Evolutionary conservation across 2,797 vertebrate species (phyloP).

Genomic region (Sparus aurata): DNA sequence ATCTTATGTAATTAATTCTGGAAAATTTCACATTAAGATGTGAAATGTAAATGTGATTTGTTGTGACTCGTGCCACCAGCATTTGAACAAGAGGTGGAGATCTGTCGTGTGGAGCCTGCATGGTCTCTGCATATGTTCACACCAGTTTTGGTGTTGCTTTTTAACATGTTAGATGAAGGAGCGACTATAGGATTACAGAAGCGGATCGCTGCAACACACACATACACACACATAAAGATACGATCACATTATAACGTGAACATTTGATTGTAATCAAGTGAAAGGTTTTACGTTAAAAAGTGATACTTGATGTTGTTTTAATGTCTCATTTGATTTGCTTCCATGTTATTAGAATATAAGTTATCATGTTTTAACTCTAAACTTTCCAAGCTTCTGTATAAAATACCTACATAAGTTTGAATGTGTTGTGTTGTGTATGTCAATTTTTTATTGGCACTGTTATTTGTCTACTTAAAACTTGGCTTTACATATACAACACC

Average conservation of each 20-base stretch:
- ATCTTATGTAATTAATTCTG: neutral
- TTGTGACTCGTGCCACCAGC: neutral
- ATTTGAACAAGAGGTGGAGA: neutral
- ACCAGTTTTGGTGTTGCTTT: neutral
- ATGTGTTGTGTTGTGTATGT: neutral
- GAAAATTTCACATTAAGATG: neutral
- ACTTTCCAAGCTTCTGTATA: too few species aligned
- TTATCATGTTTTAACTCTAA: too few species aligned
- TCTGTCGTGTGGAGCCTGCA: neutral
- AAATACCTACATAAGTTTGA: neutral
- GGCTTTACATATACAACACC: neutral
- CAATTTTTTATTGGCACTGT: neutral
- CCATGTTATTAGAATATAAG: too few species aligned
- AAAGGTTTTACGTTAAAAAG: too few species aligned
- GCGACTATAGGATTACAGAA: too few species aligned
- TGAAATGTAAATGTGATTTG: neutral
- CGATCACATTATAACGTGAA: too few species aligned
- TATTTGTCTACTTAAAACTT: neutral
- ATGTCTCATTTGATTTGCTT: too few species aligned
- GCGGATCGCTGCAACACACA: too few species aligned
- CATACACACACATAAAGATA: too few species aligned
- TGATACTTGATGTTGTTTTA: too few species aligned
- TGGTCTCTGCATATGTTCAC: neutral
- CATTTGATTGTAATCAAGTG: too few species aligned
- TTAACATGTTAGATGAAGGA: neutral